phyloP scores from a whole-genome alignment of 1,140 invertebrate genomes.

The Drosophila lacteicornis region DNA sequence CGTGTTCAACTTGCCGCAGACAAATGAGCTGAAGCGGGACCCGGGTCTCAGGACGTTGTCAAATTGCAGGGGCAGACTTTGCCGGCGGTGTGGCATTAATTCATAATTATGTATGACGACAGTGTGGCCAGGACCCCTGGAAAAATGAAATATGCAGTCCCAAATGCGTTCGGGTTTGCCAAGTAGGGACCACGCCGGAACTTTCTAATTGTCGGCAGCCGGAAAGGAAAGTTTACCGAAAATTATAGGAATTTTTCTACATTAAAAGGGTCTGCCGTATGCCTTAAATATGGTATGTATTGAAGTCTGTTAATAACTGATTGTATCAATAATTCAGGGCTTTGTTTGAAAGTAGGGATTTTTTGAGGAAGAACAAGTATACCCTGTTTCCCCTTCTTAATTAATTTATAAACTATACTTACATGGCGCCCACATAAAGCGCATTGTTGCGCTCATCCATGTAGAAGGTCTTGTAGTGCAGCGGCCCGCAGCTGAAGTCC shows the following conservation, averaged over 20 bases:
- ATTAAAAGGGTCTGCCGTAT: conserved; percentile 4
- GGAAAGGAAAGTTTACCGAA: conserved; percentile 16
- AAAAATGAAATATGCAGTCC: conserved; percentile 76
- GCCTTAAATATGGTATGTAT: conserved; percentile 21
- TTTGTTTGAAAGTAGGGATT: not conserved
- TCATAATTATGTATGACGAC: conserved; percentile 84
- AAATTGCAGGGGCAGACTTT: conserved; percentile 59
- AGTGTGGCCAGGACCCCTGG: conserved; percentile 59
- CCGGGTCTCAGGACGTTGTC: conserved; percentile 52
- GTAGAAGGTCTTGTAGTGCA: conserved; percentile 94
- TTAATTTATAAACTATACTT: conserved; percentile 86
- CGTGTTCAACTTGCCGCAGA: conserved; percentile 74
- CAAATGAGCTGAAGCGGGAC: conserved; percentile 68
- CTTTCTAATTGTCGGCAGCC: conserved; percentile 67
- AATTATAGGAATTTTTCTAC: conserved; percentile 29
- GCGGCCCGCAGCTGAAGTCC: conserved; percentile 92
- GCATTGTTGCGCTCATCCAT: conserved; percentile 91
- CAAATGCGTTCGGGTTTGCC: conserved; percentile 57
- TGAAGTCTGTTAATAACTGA: conserved; percentile 2
- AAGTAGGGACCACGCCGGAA: conserved; percentile 52
- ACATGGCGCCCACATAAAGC: conserved; percentile 95
- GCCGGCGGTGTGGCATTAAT: conserved; percentile 66
- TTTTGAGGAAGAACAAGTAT: too few species aligned
- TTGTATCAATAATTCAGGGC: conserved; percentile 14
- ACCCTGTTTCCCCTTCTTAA: not conserved